Conservation (phyloP, 2,113 vertebrate species). For the Hepsetus odoe region DNA sequence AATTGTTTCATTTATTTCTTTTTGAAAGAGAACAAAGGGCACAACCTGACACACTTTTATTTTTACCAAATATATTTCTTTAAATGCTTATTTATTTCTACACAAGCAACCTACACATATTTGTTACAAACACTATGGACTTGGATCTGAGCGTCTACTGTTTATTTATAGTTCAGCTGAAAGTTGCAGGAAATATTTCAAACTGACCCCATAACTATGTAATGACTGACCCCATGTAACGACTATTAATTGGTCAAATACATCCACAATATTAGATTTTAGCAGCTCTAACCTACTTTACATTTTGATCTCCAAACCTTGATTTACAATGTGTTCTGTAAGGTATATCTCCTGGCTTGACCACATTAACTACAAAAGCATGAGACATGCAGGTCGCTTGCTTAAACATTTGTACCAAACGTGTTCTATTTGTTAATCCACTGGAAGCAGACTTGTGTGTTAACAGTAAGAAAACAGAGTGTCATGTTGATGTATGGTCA, state of each 20-base stretch:
- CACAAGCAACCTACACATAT: too few species aligned
- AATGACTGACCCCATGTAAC: too few species aligned
- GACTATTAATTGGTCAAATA: too few species aligned
- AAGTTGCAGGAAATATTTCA: too few species aligned
- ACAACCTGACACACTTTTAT: background rate
- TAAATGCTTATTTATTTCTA: background rate
- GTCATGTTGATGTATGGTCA: constrained; percentile 42
- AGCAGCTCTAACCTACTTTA: background rate
- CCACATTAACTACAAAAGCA: constrained; percentile 1
- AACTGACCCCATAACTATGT: too few species aligned
- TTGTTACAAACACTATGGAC: background rate
- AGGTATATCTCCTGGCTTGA: constrained; percentile 26
- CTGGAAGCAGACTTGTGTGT: constrained; percentile 37
- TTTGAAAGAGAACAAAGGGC: background rate
- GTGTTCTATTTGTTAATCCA: constrained; percentile 42
- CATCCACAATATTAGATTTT: too few species aligned
- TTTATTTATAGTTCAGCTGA: too few species aligned
- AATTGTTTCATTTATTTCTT: constrained; percentile 13
- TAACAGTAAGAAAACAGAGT: constrained; percentile 26
- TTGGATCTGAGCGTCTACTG: too few species aligned
- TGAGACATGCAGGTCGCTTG: constrained; percentile 19
- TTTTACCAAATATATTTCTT: background rate
- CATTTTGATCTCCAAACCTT: background rate
- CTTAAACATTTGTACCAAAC: constrained; percentile 28
- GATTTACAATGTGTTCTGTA: constrained; percentile 1